These are phyloP conservation scores for Nephila pilipes DNA, from an alignment of 1,140 invertebrate genomes.

Conservation along the genomic window DNA sequence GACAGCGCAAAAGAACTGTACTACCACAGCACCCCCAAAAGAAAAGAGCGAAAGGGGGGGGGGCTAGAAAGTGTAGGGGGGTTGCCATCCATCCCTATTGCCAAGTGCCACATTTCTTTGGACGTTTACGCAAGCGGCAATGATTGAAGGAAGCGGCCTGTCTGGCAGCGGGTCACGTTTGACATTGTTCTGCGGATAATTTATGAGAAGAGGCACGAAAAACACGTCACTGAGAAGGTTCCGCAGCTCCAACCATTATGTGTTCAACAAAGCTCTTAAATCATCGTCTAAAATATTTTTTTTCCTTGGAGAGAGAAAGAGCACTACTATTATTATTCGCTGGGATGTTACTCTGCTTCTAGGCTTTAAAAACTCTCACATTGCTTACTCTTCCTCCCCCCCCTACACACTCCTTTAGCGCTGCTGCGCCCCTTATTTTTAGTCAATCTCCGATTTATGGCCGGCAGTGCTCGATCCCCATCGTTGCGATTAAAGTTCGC, in stretches of 20 bases:
- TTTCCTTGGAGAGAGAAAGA: background rate
- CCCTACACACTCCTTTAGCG: background rate
- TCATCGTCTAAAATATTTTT: slow-evolving; percentile 76
- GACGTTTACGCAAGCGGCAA: slow-evolving; percentile 77
- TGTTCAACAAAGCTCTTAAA: slow-evolving; percentile 77
- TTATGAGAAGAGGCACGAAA: slow-evolving; percentile 74
- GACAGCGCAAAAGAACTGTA: background rate
- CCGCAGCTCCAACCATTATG: slow-evolving; percentile 75
- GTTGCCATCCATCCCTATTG: slow-evolving; percentile 26
- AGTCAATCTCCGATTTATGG: slow-evolving; percentile 76
- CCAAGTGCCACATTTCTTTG: slow-evolving; percentile 76
- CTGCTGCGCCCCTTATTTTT: slow-evolving; percentile 66
- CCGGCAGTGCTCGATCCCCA: slow-evolving; percentile 24
- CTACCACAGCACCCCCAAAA: background rate
- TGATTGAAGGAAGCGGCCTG: slow-evolving; percentile 74
- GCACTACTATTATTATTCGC: slow-evolving; percentile 76
- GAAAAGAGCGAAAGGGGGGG: background rate
- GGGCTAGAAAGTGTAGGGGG: background rate
- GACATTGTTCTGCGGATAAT: slow-evolving; percentile 76
- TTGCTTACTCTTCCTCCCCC: slow-evolving; percentile 7
- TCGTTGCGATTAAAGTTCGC: background rate
- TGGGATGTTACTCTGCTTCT: slow-evolving; percentile 59
- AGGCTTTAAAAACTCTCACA: slow-evolving; percentile 72
- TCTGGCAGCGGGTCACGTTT: slow-evolving; percentile 76
- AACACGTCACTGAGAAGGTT: slow-evolving; percentile 76